Percentiles rank a stretch among this genome's conserved stretches.
Evolutionary conservation across 2,888 invertebrate species (phyloP).

Genomic region (Nomada flava): DNA sequence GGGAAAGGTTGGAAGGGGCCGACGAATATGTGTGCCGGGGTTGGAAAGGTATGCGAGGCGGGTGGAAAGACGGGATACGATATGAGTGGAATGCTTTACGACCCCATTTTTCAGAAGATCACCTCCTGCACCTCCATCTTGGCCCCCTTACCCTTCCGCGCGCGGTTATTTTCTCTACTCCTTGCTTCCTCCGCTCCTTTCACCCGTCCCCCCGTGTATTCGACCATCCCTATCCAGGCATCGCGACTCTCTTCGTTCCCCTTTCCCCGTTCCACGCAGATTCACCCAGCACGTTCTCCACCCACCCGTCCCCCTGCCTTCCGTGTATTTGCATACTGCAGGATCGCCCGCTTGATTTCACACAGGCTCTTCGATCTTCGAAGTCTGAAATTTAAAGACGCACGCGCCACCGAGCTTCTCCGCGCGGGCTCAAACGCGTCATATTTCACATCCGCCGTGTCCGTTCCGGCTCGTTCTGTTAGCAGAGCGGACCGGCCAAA

Average conservation of each 20-base stretch:
- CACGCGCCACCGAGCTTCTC: constrained; percentile 36
- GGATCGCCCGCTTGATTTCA: constrained; percentile 78
- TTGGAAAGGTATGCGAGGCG: constrained; percentile 42
- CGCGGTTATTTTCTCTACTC: constrained; percentile 36
- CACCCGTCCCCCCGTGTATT: neutral
- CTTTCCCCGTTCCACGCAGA: constrained; percentile 13
- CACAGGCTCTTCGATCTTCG: constrained; percentile 76
- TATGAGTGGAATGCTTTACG: constrained; percentile 80
- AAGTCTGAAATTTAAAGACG: constrained; percentile 78
- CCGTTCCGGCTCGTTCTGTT: constrained; percentile 47
- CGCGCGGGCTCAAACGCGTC: constrained; percentile 76
- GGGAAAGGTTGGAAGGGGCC: constrained; percentile 64
- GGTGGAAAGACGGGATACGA: constrained; percentile 72
- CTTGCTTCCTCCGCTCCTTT: constrained; percentile 13
- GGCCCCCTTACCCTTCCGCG: neutral
- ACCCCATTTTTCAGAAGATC: constrained; percentile 80
- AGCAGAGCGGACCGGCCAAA: constrained; percentile 64
- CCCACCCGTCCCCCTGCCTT: constrained; percentile 1
- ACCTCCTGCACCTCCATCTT: constrained; percentile 60
- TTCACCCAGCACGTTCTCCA: constrained; percentile 44
- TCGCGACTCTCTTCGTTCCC: neutral
- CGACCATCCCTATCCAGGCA: neutral
- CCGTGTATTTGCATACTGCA: constrained; percentile 76
- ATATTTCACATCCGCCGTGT: constrained; percentile 76
- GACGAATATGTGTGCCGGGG: constrained; percentile 59